phyloP scores from a whole-genome alignment of 2,888 invertebrate species.

The Rhingia rostrata region DNA sequence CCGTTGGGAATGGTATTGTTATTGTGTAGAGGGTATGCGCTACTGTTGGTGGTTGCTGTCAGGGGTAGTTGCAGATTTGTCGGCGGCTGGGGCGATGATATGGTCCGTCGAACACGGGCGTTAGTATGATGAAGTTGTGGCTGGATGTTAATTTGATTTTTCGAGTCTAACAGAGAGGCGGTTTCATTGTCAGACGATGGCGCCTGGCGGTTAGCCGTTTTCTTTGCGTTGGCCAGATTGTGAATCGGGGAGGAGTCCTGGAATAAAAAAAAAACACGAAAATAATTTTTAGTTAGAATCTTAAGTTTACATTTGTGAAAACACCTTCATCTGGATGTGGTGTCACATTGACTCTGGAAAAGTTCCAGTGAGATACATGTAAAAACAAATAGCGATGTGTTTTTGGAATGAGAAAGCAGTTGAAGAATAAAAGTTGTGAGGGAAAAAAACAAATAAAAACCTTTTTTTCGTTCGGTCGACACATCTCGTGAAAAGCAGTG shows the following conservation, averaged over 20 bases:
- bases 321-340: no score
- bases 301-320: no score
- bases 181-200: conserved; percentile 79
- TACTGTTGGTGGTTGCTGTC: conserved; percentile 40
- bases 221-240: conserved; percentile 83
- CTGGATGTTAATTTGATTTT: conserved; percentile 80
- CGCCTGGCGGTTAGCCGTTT: conserved; percentile 78
- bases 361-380: no score
- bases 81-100: conserved; percentile 58
- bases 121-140: conserved; percentile 76
- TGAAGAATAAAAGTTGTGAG: no score
- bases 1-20: conserved; percentile 58
- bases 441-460: no score
- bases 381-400: no score
- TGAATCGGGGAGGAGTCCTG: conserved; percentile 83
- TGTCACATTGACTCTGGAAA: no score
- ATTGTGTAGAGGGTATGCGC: conserved; percentile 44
- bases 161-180: conserved; percentile 81
- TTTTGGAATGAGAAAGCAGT: no score
- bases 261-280: conserved; percentile 44
- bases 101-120: conserved; percentile 63
- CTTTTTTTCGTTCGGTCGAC: no score
- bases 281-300: neutral
- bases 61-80: conserved; percentile 51
- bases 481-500: no score